A percentile compares a stretch with the other conserved stretches of the same genome.
These are phyloP conservation scores for Caenorhabditis wallacei DNA, from an alignment of 2,888 invertebrate species.

Conservation along the genomic window DNA sequence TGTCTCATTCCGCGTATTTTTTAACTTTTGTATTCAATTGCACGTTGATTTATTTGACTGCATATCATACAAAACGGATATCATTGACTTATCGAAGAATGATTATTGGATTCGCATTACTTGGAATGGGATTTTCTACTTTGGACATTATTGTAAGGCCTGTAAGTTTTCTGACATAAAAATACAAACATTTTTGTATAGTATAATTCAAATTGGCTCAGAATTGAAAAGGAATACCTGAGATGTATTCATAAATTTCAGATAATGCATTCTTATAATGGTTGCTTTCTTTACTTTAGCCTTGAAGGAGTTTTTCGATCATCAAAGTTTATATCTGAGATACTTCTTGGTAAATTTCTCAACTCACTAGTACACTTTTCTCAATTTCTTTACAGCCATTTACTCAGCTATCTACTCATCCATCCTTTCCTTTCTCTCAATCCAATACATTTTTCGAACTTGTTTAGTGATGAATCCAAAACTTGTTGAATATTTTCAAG, in stretches of 20 bases:
- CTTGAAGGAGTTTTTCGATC: constrained; percentile 4
- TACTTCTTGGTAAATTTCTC: neutral
- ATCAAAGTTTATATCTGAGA: neutral
- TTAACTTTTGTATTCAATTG: constrained; percentile 30
- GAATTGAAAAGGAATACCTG: too few relatives aligned
- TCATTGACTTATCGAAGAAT: constrained; percentile 20
- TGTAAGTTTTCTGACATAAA: constrained; percentile 6
- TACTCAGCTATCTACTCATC: constrained; percentile 31
- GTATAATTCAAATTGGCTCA: too few relatives aligned
- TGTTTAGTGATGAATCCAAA: constrained; percentile 14
- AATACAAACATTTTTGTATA: too few relatives aligned
- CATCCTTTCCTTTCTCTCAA: constrained; percentile 20
- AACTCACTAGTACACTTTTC: neutral
- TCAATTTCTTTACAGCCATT: constrained; percentile 8
- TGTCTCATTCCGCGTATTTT: neutral
- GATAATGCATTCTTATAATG: constrained; percentile 40
- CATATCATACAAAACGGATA: constrained; percentile 16
- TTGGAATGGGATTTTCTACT: constrained; percentile 15
- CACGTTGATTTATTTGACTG: constrained; percentile 13
- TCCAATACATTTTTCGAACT: constrained; percentile 28
- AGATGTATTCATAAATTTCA: neutral
- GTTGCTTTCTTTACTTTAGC: constrained; percentile 33
- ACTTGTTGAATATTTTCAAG: constrained; percentile 13
- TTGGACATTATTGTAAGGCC: constrained; percentile 22
- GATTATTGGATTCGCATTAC: constrained; percentile 13